Evolutionary conservation across 2,113 vertebrate species (phyloP).

Genomic region (Climacteris rufus): DNA sequence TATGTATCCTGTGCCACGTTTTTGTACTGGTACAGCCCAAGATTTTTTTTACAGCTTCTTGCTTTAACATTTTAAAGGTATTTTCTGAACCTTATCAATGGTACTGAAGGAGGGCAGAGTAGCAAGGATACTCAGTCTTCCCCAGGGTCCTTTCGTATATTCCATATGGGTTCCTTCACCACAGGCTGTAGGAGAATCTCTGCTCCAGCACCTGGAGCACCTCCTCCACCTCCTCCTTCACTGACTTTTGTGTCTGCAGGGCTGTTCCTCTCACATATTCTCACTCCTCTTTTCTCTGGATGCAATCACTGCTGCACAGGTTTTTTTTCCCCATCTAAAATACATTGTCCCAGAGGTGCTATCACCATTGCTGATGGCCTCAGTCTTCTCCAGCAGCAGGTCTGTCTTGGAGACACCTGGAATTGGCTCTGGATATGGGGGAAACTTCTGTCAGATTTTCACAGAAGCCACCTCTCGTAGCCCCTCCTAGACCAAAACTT

Average conservation of each 20-base stretch:
- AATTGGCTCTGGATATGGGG: not conserved
- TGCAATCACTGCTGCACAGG: not conserved
- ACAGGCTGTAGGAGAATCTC: not conserved
- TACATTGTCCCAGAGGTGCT: not conserved
- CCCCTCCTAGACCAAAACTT: not conserved
- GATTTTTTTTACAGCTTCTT: not conserved
- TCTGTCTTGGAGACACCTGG: not conserved
- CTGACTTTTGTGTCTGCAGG: not conserved
- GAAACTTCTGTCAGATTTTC: not conserved
- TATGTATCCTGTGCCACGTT: not conserved
- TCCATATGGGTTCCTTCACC: not conserved
- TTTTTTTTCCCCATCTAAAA: not conserved
- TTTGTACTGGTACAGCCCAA: not conserved
- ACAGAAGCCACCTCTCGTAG: not conserved
- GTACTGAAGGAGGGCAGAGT: not conserved
- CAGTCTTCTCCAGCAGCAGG: not conserved
- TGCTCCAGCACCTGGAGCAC: not conserved
- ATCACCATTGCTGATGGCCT: fast-evolving
- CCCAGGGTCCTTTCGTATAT: not conserved
- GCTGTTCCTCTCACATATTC: not conserved
- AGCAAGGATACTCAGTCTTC: not conserved
- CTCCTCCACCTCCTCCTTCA: not conserved
- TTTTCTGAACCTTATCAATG: not conserved
- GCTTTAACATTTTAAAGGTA: not conserved
- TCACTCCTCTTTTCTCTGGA: not conserved